Evolutionary conservation across 2,113 vertebrate species (phyloP).

Genomic region (Aldabrachelys gigantea): DNA sequence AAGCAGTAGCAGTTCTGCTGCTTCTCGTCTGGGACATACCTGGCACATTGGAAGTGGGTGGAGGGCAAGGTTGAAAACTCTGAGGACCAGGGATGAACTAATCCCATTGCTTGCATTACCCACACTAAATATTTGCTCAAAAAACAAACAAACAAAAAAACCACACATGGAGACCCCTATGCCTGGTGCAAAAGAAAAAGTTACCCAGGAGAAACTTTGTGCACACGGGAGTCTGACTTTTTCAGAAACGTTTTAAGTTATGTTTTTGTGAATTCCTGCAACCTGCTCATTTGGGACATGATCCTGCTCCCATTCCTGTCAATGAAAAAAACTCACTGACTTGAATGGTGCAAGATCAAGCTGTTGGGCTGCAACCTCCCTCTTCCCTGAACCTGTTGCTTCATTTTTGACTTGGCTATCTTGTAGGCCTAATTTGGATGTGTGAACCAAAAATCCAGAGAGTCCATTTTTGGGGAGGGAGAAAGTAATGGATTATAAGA

Average conservation of each 20-base stretch:
- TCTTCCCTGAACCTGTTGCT: not conserved
- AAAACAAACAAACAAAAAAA: conserved; percentile 35
- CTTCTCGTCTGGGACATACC: not conserved
- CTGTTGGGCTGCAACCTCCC: not conserved
- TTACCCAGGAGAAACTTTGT: not conserved
- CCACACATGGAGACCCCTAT: not conserved
- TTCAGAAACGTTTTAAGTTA: not conserved
- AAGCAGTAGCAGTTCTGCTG: not conserved
- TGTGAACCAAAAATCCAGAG: not conserved
- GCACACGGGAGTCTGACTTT: not conserved
- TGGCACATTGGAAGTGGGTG: not conserved
- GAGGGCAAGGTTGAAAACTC: not conserved
- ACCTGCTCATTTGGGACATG: not conserved
- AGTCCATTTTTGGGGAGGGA: not conserved
- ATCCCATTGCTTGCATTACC: conserved; percentile 47
- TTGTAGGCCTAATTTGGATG: not conserved
- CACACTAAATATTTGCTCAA: conserved; percentile 46
- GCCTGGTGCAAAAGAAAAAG: conserved; percentile 13
- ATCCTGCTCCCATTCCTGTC: not conserved
- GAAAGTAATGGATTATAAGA: not conserved
- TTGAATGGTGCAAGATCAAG: not conserved
- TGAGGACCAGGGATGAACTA: not conserved
- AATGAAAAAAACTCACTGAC: not conserved
- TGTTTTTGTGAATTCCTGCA: not conserved
- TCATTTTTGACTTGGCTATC: not conserved